phyloP scores from a whole-genome alignment of 2,113 vertebrate genomes.

The Morone saxatilis region DNA sequence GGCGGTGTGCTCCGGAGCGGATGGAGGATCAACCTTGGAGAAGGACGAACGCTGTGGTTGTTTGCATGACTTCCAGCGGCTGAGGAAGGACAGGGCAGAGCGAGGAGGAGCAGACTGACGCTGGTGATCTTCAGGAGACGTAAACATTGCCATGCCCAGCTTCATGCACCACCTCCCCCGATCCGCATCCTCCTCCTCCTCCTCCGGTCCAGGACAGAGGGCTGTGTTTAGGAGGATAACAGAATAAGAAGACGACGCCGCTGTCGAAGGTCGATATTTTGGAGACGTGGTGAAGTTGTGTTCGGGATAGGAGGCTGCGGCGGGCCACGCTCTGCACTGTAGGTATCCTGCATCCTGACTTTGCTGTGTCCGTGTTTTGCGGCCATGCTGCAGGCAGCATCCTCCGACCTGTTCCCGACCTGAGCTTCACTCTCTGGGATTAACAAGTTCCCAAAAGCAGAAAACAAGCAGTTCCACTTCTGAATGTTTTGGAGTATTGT shows the following conservation, averaged over 20 bases:
- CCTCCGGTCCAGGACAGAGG: conserved; percentile 24
- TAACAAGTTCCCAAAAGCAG: conserved; percentile 4
- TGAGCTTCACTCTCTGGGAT: conserved; percentile 58
- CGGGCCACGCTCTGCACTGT: conserved; percentile 19
- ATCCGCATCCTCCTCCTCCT: conserved; percentile 2
- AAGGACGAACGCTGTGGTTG: conserved; percentile 19
- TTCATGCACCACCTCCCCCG: conserved; percentile 34
- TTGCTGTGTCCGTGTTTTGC: conserved; percentile 57
- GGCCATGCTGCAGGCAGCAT: conserved; percentile 79
- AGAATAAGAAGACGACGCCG: background rate
- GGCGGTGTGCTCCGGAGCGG: background rate
- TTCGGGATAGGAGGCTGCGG: conserved; percentile 70
- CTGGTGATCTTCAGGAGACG: conserved; percentile 45
- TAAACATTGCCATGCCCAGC: conserved; percentile 80
- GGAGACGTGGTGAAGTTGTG: conserved; percentile 63
- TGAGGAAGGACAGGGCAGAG: conserved; percentile 30
- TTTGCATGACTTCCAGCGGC: conserved; percentile 45
- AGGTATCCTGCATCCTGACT: conserved; percentile 54
- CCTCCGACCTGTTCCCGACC: conserved; percentile 76
- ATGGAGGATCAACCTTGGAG: conserved; percentile 41
- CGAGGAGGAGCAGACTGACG: background rate
- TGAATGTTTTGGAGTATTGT: background rate
- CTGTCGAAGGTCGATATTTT: conserved; percentile 19
- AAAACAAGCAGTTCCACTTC: background rate
- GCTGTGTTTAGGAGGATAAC: background rate